Evolutionary conservation across 2,888 invertebrate genomes (phyloP).

Genomic region (Rhagonycha fulva): DNA sequence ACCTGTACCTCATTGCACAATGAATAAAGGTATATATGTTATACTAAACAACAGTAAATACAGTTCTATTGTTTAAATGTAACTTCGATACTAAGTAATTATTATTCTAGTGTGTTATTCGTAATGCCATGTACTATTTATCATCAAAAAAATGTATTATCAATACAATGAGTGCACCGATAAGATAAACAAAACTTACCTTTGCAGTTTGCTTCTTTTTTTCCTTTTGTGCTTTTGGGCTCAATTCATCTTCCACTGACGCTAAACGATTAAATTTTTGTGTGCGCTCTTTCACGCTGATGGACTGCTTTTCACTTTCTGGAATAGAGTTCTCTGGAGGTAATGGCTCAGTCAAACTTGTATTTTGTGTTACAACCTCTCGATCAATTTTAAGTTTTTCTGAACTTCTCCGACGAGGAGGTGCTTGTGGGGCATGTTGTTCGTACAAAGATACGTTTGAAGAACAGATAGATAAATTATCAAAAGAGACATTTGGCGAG

Average conservation of each 20-base stretch:
- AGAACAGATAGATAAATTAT: conserved; percentile 43
- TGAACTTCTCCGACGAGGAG: conserved; percentile 61
- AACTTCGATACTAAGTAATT: neutral
- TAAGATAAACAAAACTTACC: conserved; percentile 13
- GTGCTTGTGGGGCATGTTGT: conserved; percentile 56
- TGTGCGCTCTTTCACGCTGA: conserved; percentile 90
- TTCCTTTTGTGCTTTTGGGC: conserved; percentile 57
- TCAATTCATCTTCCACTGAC: conserved; percentile 72
- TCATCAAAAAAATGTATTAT: neutral
- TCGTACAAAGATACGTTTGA: conserved; percentile 21
- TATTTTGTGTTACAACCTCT: neutral
- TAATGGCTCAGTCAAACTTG: neutral
- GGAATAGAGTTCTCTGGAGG: conserved; percentile 29
- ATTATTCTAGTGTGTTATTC: neutral
- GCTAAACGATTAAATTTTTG: conserved; percentile 92
- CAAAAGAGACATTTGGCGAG: conserved; percentile 48
- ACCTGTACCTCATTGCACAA: neutral
- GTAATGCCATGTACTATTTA: neutral
- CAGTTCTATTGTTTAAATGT: no score
- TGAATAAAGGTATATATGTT: neutral
- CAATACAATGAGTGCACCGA: neutral
- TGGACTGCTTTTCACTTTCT: conserved; percentile 61
- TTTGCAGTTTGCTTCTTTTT: conserved; percentile 58
- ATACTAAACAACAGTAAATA: neutral
- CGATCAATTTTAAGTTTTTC: conserved; percentile 50